Conservation (phyloP, 2,888 invertebrate species). For the Mystacides longicornis region DNA sequence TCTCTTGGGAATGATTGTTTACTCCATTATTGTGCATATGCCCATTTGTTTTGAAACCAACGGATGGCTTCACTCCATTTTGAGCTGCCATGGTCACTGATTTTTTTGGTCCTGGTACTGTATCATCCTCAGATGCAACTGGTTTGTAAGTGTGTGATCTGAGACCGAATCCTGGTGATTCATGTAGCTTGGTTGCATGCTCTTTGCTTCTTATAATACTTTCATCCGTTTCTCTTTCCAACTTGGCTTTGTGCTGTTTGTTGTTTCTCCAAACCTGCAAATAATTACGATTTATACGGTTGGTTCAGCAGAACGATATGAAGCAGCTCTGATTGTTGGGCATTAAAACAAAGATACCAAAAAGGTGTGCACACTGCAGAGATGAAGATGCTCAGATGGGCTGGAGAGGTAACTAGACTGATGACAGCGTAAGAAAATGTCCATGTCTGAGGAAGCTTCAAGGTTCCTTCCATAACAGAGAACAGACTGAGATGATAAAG, state of each 20-base stretch:
- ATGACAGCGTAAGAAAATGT: too few species aligned
- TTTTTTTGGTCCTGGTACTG: constrained; percentile 33
- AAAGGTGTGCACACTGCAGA: too few species aligned
- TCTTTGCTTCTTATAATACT: constrained; percentile 67
- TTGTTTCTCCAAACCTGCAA: constrained; percentile 63
- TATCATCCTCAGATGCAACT: constrained; percentile 39
- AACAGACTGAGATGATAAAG: too few species aligned
- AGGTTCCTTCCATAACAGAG: too few species aligned
- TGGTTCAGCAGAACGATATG: too few species aligned
- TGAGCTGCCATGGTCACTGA: constrained; percentile 26
- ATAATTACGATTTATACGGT: too few species aligned
- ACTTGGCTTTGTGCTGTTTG: constrained; percentile 61
- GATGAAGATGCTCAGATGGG: too few species aligned
- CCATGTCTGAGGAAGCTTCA: too few species aligned
- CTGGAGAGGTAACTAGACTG: too few species aligned
- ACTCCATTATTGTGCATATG: constrained; percentile 5
- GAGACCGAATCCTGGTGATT: constrained; percentile 43
- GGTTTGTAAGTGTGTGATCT: constrained; percentile 44
- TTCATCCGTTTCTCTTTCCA: constrained; percentile 70
- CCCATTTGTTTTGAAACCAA: constrained; percentile 20
- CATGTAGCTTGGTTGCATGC: constrained; percentile 62
- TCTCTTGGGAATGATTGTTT: not conserved
- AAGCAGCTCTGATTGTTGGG: too few species aligned
- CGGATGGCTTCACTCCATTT: constrained; percentile 23
- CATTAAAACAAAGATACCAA: too few species aligned